Percentiles rank a stretch among this genome's conserved stretches.
These are phyloP conservation scores for Amphipyra tragopoginis DNA, from an alignment of 2,888 invertebrate genomes.

Conservation along the genomic window DNA sequence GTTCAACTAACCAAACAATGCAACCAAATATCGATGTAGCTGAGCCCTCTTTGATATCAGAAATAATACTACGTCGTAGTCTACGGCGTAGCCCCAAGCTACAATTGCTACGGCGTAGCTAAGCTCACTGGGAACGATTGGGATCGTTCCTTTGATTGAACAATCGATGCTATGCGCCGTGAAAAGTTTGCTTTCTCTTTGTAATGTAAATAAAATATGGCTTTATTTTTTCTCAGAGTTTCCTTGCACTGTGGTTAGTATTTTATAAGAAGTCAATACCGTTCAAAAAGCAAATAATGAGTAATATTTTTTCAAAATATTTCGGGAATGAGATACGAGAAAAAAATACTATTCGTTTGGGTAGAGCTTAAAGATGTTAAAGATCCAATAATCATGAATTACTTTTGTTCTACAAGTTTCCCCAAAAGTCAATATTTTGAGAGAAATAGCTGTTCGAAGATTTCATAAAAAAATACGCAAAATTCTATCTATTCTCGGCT, in stretches of 20 bases:
- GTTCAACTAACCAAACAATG: slow-evolving; percentile 1
- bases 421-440: no score
- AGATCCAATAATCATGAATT: no score
- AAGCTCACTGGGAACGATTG: slow-evolving; percentile 31
- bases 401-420: no score
- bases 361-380: no score
- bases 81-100: slow-evolving; percentile 44
- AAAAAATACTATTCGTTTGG: no score
- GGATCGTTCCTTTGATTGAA: slow-evolving; percentile 49
- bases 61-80: slow-evolving; percentile 28
- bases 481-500: no score
- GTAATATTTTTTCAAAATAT: no score
- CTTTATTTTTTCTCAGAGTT: slow-evolving; percentile 23
- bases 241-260: neutral
- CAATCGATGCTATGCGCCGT: slow-evolving; percentile 38
- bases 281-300: no score
- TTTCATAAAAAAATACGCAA: no score
- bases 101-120: slow-evolving; percentile 52
- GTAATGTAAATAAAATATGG: slow-evolving; percentile 21
- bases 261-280: neutral
- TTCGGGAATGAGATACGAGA: no score
- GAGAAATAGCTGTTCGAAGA: no score
- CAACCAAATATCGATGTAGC: slow-evolving; percentile 1
- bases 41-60: slow-evolving; percentile 8
- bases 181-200: slow-evolving; percentile 36